Evolutionary conservation across 1,140 invertebrate species (phyloP).

Genomic region (Drosophila lacteicornis): DNA sequence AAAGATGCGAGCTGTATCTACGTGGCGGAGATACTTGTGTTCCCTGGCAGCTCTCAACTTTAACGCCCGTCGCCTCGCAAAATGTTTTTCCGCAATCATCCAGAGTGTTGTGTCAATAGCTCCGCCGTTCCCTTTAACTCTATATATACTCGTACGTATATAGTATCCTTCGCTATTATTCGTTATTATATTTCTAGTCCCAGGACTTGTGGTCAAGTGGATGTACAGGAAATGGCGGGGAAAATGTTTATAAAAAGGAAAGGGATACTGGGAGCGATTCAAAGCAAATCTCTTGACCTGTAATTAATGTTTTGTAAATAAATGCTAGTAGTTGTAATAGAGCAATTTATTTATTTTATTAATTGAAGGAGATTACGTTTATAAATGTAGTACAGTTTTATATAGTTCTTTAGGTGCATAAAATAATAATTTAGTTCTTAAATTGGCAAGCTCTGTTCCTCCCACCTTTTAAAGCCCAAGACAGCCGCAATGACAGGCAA

Average conservation of each 20-base stretch:
- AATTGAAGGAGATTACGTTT: too few species aligned
- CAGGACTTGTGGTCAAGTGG: constrained; percentile 29
- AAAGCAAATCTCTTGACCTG: too few species aligned
- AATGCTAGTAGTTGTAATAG: too few species aligned
- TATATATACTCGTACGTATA: neutral
- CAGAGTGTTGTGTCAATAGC: constrained; percentile 80
- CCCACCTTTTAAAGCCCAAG: neutral
- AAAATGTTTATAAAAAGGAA: too few species aligned
- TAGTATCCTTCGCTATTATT: constrained; percentile 25
- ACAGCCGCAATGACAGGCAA: neutral
- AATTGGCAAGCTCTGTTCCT: too few species aligned
- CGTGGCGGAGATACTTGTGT: constrained; percentile 10
- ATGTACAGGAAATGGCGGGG: neutral
- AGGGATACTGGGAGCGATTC: too few species aligned
- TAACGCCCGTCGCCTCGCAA: constrained; percentile 33
- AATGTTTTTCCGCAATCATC: constrained; percentile 75
- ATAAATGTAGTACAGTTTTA: too few species aligned
- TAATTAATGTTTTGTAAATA: too few species aligned
- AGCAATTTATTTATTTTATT: too few species aligned
- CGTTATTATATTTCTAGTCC: constrained; percentile 34
- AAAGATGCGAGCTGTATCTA: constrained; percentile 26
- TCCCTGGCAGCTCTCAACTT: constrained; percentile 38
- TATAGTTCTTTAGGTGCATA: too few species aligned
- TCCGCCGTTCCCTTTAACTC: constrained; percentile 13
- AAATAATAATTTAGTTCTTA: too few species aligned